phyloP scores from a whole-genome alignment of 2,113 vertebrate genomes.

The Mesoclemmys tuberculata region DNA sequence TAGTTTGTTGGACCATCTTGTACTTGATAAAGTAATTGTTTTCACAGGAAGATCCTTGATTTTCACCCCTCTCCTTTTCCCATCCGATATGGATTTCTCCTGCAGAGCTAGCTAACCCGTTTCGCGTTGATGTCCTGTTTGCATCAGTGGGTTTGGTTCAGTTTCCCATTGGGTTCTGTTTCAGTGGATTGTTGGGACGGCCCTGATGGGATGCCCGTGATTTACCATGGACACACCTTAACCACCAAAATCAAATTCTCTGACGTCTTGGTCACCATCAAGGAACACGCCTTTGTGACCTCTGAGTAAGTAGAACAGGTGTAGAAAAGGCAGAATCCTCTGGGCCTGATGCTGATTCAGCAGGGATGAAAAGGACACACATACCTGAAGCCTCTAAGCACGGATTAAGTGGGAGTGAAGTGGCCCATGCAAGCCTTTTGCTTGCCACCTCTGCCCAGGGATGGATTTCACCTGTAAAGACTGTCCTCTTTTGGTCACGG shows the following conservation, averaged over 20 bases:
- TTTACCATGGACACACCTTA: conserved; percentile 98
- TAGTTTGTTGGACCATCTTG: not conserved
- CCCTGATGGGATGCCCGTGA: conserved; percentile 96
- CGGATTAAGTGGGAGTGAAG: not conserved
- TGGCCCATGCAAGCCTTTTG: not conserved
- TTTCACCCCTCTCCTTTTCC: not conserved
- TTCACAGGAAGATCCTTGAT: not conserved
- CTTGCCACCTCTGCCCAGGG: not conserved
- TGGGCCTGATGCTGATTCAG: not conserved
- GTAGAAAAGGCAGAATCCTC: not conserved
- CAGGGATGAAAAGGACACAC: not conserved
- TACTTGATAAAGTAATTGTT: rapidly evolving
- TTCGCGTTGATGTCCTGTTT: not conserved
- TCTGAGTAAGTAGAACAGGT: conserved; percentile 89
- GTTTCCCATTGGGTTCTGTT: conserved; percentile 21
- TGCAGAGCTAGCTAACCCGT: rapidly evolving
- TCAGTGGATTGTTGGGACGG: conserved; percentile 99
- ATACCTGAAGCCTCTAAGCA: rapidly evolving
- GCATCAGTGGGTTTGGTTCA: not conserved
- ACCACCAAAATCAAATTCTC: conserved; percentile 99
- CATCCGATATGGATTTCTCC: rapidly evolving
- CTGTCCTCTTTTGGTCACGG: not conserved
- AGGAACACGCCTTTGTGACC: conserved; percentile 96
- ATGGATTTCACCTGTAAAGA: not conserved
- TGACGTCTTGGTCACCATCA: conserved; percentile 95